Evolutionary conservation across 2,888 invertebrate genomes (phyloP), one percentile per base, ranked within the genome.

Genomic region (Platypus cylindrus): DNA sequence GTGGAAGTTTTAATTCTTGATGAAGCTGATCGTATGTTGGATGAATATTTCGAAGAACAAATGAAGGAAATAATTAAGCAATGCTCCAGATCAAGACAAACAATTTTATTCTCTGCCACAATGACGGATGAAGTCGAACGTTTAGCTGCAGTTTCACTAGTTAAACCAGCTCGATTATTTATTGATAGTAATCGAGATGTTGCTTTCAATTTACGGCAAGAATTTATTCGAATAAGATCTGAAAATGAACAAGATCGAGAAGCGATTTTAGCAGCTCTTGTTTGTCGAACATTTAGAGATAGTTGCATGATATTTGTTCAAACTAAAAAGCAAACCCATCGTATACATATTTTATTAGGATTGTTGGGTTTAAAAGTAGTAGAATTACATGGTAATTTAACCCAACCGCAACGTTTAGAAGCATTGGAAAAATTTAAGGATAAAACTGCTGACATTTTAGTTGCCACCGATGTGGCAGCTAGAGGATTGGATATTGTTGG

Each of bases 101-200:
- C 94, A 0, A 85, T 98, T 75, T 65, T 98, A 37, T 97, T 97
- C 67, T 97, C 97, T 0, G 98, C 98, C 20, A 98, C 98, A 9
- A 97, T 98, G 95, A 93, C 93, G n/a, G 95, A 95, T 34, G 79
- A 87, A 62, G 95, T 95, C 0, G 82, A 90, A 60, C 93, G 93
- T 61, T 65, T 98, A 35, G 94, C 91, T 0, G 78, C 90, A 0
- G 86, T 98, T 2, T 94, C 95, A 0, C 67, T 98, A 16, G 76
- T 80, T 43, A 86, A 87, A 50, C 97, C 98, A 0, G 84, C 95
- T 17, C 85, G 85, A 57, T 72, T 98, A 36, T 98, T 97, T 61
- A 86, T 98, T 1, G 91, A 98, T 59, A 89, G 85, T 45, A 95
- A 94, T 58, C 86, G 86, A 51, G 89, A 93, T 48, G 93, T 97